phyloP scores from a whole-genome alignment of 1,140 invertebrate genomes.

The Apolygus lucorum region DNA sequence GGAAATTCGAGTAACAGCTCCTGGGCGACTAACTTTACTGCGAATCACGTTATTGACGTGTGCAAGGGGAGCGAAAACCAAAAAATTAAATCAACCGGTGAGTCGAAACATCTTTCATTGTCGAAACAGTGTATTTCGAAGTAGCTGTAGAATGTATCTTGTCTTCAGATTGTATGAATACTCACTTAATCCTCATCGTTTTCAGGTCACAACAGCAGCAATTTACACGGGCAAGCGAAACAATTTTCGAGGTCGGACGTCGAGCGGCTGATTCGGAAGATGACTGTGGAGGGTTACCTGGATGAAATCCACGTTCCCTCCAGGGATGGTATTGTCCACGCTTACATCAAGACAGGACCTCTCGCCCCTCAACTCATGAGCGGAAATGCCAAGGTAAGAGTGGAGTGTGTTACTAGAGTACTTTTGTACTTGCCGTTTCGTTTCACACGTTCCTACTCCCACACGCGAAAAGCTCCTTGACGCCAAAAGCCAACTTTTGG shows the following conservation, averaged over 20 bases:
- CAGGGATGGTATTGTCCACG: slow-evolving; percentile 66
- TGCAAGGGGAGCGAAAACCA: slow-evolving; percentile 68
- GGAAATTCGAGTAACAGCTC: slow-evolving; percentile 30
- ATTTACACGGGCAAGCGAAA: slow-evolving; percentile 54
- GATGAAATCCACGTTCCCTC: slow-evolving; percentile 65
- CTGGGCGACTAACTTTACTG: slow-evolving; percentile 53
- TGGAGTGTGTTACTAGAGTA: no score
- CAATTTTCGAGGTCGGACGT: slow-evolving; percentile 62
- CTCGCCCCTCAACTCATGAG: slow-evolving; percentile 24
- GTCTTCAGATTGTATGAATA: no score
- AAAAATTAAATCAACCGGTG: slow-evolving; percentile 50
- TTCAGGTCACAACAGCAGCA: slow-evolving; percentile 50
- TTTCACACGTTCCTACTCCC: no score
- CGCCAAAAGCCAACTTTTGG: no score
- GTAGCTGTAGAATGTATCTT: no score
- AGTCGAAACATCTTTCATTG: no score
- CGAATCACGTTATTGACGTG: slow-evolving; percentile 73
- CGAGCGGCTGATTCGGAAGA: slow-evolving; percentile 67
- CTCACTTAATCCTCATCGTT: no score
- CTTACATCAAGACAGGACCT: slow-evolving; percentile 67
- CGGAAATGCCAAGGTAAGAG: slow-evolving; percentile 31
- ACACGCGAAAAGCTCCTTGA: no score
- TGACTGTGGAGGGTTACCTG: slow-evolving; percentile 71
- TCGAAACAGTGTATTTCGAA: no score
- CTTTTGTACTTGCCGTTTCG: no score